A percentile compares a stretch with the other conserved stretches of the same genome.
These are phyloP conservation scores for Gephyroberyx darwinii DNA, from an alignment of 2,797 vertebrate species.

Conservation along the genomic window DNA sequence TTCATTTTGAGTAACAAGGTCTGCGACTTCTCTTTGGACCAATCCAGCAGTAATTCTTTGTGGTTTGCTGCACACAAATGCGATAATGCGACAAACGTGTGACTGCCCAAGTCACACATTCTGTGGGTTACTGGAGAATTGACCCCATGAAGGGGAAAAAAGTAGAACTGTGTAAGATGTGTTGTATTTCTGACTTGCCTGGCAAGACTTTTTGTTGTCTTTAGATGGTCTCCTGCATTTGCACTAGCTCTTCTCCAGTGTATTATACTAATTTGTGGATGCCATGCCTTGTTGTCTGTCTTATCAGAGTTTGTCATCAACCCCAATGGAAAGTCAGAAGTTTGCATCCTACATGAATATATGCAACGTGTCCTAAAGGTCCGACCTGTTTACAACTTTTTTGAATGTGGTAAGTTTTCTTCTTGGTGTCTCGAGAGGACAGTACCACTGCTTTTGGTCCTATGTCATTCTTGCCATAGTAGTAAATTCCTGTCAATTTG, in stretches of 20 bases:
- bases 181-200: neutral
- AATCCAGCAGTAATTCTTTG: too few species aligned
- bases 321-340: conserved; percentile 98
- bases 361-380: conserved; percentile 99
- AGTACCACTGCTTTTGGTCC: neutral
- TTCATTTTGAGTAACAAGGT: neutral
- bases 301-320: conserved; percentile 97
- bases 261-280: conserved; percentile 14
- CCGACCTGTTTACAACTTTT: conserved; percentile 99
- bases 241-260: neutral
- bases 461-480: neutral
- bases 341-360: conserved; percentile 99
- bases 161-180: neutral
- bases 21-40: neutral
- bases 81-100: too few species aligned
- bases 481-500: neutral
- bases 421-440: neutral
- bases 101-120: neutral
- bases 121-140: neutral
- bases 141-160: neutral
- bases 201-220: neutral
- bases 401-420: conserved; percentile 97
- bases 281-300: conserved; percentile 26
- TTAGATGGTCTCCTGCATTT: neutral
- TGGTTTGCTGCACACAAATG: too few species aligned